Percentiles rank a stretch among this genome's conserved stretches.
These are phyloP conservation scores for Pyxicephalus adspersus DNA, from an alignment of 2,113 vertebrate species.

Conservation along the genomic window DNA sequence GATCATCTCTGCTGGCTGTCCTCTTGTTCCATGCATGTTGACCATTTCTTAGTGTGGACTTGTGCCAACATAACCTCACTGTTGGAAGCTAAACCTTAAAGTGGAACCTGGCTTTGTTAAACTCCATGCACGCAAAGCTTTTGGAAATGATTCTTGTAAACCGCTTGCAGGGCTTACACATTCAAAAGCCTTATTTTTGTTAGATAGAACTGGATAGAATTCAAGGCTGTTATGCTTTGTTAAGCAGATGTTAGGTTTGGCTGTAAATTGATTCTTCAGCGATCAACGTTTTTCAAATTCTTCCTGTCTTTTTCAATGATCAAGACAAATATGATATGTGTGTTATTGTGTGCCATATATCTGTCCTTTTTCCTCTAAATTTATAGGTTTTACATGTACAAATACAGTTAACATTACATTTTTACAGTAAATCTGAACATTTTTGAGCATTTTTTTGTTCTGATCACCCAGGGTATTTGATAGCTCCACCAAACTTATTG, in stretches of 20 bases:
- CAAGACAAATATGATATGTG: no score
- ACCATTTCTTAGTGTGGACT: conserved; percentile 19
- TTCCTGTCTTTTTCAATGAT: no score
- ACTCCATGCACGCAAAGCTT: neutral
- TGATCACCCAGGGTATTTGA: no score
- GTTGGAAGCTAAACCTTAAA: conserved; percentile 38
- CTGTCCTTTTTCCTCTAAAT: no score
- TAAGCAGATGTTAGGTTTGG: neutral
- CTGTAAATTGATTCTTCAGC: neutral
- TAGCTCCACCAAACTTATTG: no score
- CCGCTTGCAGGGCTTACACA: neutral
- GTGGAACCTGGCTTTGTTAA: conserved; percentile 28
- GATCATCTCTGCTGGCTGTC: conserved; percentile 43
- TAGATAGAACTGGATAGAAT: neutral
- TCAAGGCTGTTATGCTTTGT: neutral
- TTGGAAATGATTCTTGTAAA: conserved; percentile 2
- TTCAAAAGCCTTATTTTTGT: conserved; percentile 7
- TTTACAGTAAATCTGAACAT: no score
- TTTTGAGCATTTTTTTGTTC: no score
- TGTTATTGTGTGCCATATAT: no score
- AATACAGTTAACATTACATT: no score
- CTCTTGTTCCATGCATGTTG: conserved; percentile 26
- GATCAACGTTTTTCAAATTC: no score
- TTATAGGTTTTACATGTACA: no score
- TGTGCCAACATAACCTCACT: conserved; percentile 51